Evolutionary conservation across 1,140 invertebrate species (phyloP), one percentile per base, ranked within the genome.

Genomic region (Rhopalosiphum padi): DNA sequence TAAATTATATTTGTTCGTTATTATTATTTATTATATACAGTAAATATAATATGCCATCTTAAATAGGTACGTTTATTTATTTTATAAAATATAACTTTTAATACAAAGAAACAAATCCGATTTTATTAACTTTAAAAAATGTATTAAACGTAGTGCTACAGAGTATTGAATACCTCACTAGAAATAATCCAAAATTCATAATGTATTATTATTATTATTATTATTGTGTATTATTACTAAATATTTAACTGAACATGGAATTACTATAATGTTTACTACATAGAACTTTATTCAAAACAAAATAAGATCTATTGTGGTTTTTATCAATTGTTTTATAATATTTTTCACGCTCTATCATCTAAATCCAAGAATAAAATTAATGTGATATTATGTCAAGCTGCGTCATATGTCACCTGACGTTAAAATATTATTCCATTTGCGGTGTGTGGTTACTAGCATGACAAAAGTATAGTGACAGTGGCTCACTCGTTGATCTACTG

Each of bases 371-470:
- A 55, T 55, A 37, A 90, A 90, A 90, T 37, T 41, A 41, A 90
- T 90, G 51, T 48, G 53, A 60, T 41, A 37, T 43, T 41, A 60
- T 90, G 51, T 41, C 89, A 43, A 90, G n/a, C 22, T 37, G 22
- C 88, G 88, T 89, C 88, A 55, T 41, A 89, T 41, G 88, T 53
- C 7, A 41, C 23, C 89, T 60, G 89, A 90, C 89, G 53, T 90
- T 60, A 90, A 90, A 90, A 90, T 41, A 60, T 90, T 90, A 43
- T 90, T 90, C 89, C 51, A 55, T 89, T 89, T 55, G 89, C 22
- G 89, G 89, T 55, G 9, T 88, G 86, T 43, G 18, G 86, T 55
- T 90, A 35, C 51, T 41, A 55, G 35, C 37, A 41, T 53, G 88
- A 48, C 86, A 51, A 88, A 90, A 90, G 30, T 68, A 68, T 37